Conservation (phyloP, 2,888 invertebrate genomes). For the Mesoligia furuncula region DNA sequence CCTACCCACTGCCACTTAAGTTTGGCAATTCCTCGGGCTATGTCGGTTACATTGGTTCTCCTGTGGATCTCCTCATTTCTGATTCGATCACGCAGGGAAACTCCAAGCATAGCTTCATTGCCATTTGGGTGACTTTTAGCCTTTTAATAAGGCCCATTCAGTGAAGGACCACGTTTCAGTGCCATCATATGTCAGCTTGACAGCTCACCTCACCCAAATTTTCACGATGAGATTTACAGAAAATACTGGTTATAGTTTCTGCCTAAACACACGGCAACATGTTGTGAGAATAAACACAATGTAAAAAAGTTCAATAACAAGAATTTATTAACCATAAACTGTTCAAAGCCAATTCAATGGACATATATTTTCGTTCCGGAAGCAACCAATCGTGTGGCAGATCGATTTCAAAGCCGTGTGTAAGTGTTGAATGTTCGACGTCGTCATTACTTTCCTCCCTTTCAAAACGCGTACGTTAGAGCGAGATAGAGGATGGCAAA, state of each 20-base stretch:
- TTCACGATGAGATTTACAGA: too few species aligned
- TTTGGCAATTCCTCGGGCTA: too few species aligned
- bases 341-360: constrained; percentile 9
- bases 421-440: constrained; percentile 49
- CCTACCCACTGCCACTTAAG: too few species aligned
- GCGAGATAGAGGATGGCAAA: constrained; percentile 32
- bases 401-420: constrained; percentile 50
- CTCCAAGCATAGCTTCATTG: too few species aligned
- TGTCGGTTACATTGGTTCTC: too few species aligned
- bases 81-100: too few species aligned
- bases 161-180: too few species aligned
- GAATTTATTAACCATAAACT: neutral
- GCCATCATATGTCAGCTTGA: too few species aligned
- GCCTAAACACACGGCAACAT: neutral
- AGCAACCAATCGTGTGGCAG: constrained; percentile 46
- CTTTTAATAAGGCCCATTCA: too few species aligned
- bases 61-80: too few species aligned
- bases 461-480: constrained; percentile 22
- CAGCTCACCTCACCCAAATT: too few species aligned
- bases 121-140: too few species aligned
- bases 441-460: constrained; percentile 21
- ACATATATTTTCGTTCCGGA: constrained; percentile 31
- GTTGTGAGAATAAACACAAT: neutral
- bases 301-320: neutral
- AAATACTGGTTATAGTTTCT: neutral